Evolutionary conservation across 1,140 invertebrate species (phyloP).

Genomic region (Plectrocnemia conspersa): DNA sequence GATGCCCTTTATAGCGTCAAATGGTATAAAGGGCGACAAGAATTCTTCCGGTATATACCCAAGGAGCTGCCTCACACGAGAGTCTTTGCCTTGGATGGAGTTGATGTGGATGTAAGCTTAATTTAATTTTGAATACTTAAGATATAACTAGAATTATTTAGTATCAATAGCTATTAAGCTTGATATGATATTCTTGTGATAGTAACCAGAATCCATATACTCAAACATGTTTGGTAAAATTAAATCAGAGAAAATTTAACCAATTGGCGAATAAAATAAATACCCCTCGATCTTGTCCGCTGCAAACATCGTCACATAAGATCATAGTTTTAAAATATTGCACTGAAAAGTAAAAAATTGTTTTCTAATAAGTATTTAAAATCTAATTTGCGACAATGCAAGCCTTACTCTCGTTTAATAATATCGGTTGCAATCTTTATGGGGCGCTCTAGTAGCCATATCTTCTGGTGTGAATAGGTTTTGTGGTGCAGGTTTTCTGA

Average conservation of each 20-base stretch:
- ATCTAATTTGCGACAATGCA: no score
- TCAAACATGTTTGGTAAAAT: not conserved
- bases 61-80: slow-evolving; percentile 67
- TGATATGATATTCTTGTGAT: not conserved
- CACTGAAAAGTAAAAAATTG: no score
- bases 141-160: not conserved
- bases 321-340: no score
- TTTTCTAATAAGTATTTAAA: no score
- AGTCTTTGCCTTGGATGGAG: slow-evolving; percentile 58
- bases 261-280: no score
- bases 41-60: slow-evolving; percentile 72
- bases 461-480: no score
- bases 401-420: no score
- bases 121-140: not conserved
- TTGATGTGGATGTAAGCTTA: slow-evolving; percentile 68
- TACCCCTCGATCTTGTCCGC: no score
- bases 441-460: no score
- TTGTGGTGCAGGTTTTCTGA: no score
- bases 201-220: not conserved
- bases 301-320: no score
- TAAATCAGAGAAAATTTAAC: not conserved
- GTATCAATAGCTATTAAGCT: not conserved
- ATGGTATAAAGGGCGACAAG: slow-evolving; percentile 74
- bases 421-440: no score
- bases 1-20: slow-evolving; percentile 74